Conservation (phyloP, 2,113 vertebrate species). For the Chlamydotis undulata region DNA sequence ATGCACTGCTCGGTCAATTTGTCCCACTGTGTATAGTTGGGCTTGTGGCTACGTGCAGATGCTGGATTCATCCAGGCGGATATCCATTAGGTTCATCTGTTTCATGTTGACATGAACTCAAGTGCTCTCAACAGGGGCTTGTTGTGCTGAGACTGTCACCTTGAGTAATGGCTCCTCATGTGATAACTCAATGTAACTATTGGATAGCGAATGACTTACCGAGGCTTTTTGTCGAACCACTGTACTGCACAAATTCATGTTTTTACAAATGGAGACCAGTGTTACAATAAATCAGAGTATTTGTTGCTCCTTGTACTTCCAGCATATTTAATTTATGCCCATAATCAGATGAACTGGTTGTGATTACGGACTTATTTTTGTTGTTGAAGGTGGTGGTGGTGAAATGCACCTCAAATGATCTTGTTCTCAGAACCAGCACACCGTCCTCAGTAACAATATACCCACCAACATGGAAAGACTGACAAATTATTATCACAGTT, state of each 20-base stretch:
- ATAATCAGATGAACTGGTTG: not conserved
- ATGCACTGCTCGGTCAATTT: not conserved
- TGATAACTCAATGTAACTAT: constrained; percentile 29
- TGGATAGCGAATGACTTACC: not conserved
- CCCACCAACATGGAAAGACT: not conserved
- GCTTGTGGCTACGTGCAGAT: not conserved
- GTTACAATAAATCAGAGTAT: constrained; percentile 4
- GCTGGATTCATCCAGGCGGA: not conserved
- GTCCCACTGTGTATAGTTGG: not conserved
- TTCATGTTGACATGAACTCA: not conserved
- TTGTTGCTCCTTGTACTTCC: not conserved
- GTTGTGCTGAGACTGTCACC: constrained; percentile 25
- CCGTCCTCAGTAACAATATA: not conserved
- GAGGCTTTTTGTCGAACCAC: not conserved
- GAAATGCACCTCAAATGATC: not conserved
- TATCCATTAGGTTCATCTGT: constrained; percentile 10
- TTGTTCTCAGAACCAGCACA: not conserved
- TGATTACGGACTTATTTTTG: not conserved
- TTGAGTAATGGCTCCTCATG: constrained; percentile 47
- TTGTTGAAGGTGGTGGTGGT: not conserved
- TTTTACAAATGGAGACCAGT: not conserved
- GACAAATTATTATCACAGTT: no score
- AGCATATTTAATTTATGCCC: not conserved
- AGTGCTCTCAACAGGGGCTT: not conserved
- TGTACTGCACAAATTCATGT: not conserved